Conservation (phyloP, 2,113 vertebrate species). For the Thamnaconus septentrionalis region DNA sequence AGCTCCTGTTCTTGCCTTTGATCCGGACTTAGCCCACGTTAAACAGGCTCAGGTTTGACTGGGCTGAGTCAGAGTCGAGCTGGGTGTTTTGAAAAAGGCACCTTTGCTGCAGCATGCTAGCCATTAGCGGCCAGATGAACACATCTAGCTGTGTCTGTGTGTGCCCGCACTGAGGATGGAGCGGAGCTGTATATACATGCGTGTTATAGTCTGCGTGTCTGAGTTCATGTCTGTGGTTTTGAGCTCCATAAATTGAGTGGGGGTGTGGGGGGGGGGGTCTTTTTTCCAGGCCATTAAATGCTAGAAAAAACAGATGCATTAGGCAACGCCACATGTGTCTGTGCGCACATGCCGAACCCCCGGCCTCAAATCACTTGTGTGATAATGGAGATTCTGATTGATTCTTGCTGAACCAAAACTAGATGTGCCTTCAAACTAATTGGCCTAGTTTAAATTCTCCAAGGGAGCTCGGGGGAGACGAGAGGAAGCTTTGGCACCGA, state of each 20-base stretch:
- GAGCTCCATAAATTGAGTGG: no score
- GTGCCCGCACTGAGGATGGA: no score
- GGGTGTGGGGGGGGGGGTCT: no score
- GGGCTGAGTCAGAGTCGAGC: slow-evolving; percentile 52
- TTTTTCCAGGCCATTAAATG: no score
- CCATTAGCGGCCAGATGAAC: no score
- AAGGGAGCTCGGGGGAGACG: slow-evolving; percentile 10
- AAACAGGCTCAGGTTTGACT: slow-evolving; percentile 40
- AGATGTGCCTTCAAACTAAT: slow-evolving; percentile 55
- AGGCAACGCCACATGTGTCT: no score
- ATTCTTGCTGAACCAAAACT: slow-evolving; percentile 50
- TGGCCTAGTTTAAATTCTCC: slow-evolving; percentile 58
- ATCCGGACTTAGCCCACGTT: slow-evolving; percentile 39
- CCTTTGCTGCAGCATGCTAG: no score
- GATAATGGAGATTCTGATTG: slow-evolving; percentile 54
- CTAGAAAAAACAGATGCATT: no score
- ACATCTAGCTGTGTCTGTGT: neutral
- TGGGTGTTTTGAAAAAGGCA: slow-evolving; percentile 45
- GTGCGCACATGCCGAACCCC: neutral
- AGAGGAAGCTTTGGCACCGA: slow-evolving; percentile 41
- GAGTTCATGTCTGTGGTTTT: no score
- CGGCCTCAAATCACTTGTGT: slow-evolving; percentile 31
- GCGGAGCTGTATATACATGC: no score
- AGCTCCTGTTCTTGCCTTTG: slow-evolving; percentile 53
- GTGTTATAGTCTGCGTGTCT: no score